Evolutionary conservation across 2,113 vertebrate species (phyloP), one percentile per base, ranked within the genome.

Genomic region (Pogonocichla stellata): DNA sequence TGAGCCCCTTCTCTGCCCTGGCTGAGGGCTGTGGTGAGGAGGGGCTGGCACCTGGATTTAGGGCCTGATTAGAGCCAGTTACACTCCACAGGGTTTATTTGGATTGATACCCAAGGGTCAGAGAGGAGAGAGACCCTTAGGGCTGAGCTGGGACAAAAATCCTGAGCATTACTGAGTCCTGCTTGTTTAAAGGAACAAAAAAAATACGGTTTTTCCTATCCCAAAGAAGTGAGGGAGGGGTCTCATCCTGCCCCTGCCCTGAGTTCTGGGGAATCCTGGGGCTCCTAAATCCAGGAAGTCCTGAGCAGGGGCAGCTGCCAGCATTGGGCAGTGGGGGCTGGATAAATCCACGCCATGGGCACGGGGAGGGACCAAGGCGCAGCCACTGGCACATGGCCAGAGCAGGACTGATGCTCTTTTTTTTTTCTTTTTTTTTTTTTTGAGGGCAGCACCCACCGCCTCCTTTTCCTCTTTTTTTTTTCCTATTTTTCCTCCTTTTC

Each of bases 311-410:
- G 7, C 34, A 58, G 53, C 64, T 58, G 28, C 78, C 42, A 48
- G 51, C 38, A 15, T 2, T 0, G 15, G 31, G 47, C 53, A 34
- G 8, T 4, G 23, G 8, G 26, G 10, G 8, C 67, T 47, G 69
- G 19, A 56, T 5, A 14, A 9, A 64, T 64, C 80, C 57, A 6
- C 3, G 8, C 8, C 13, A 2, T 2, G 19, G 75, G 40, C 33
- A 20, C 47, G 16, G 1, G 19, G 16, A 6, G 10, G 33, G 9
- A 50, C 38, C 5, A 7, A 20, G 1, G 4, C 11, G 2, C 6
- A 2, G 10, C 77, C 56, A 5, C 60, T 6, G 9, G 26, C 77
- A 3, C 50, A 0, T 0, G 31, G 34, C 57, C 16, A 5, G 6
- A 34, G 28, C 2, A 8, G 53, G 28, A 12, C 0, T 0, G 75